Conservation (phyloP, 2,888 invertebrate genomes). For the Drosophila imparisetae region DNA sequence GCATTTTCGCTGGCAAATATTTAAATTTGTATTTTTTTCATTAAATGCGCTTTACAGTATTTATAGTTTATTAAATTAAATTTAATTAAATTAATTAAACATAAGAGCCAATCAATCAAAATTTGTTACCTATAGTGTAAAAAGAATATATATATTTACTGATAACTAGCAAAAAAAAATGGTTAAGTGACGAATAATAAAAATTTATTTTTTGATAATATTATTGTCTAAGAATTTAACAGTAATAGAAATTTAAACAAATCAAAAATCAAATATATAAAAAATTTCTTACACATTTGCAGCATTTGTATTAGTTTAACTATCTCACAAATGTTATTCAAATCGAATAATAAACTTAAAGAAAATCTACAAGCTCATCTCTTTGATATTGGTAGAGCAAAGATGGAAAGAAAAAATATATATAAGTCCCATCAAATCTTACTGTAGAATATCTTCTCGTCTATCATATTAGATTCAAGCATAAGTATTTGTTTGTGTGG, state of each 20-base stretch:
- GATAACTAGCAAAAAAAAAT: neutral
- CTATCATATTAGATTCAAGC: neutral
- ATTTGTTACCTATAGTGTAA: neutral
- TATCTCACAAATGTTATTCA: neutral
- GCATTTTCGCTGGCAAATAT: neutral
- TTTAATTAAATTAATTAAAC: neutral
- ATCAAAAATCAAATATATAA: neutral
- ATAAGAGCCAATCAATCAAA: neutral
- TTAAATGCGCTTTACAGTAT: neutral
- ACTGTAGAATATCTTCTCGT: slow-evolving; percentile 12
- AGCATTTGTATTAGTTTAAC: neutral
- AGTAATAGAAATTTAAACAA: too few relatives aligned
- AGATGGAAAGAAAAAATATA: neutral
- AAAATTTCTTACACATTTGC: neutral
- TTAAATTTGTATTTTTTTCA: neutral
- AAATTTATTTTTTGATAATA: neutral
- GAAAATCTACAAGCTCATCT: neutral
- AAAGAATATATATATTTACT: neutral
- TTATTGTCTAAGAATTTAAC: neutral
- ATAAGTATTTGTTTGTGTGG: slow-evolving; percentile 1
- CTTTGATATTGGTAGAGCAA: neutral
- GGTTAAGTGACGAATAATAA: neutral
- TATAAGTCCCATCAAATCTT: fast-evolving
- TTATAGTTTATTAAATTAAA: neutral
- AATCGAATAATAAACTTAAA: neutral